Evolutionary conservation across 2,888 invertebrate genomes (phyloP), one percentile per base, ranked within the genome.

Genomic region (Drosophila incognita): DNA sequence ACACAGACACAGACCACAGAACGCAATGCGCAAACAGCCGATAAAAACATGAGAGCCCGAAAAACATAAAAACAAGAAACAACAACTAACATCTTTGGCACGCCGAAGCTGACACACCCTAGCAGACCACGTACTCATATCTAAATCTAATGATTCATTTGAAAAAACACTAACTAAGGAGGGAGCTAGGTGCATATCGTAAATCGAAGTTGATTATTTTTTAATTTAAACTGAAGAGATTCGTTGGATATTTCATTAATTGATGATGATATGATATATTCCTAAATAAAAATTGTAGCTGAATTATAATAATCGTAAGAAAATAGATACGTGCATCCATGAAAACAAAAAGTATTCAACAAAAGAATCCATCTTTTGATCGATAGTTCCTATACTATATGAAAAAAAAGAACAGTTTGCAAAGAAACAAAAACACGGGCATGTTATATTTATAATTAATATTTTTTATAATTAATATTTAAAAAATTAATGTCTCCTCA

Each of bases 41-140:
- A 88, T 81, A 84, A 86, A 83, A 86, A 83, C 76, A 88, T 54
- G 64, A 83, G 77, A 81, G 42, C 49, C 57, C 74, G 49, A 70
- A 79, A 54, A 61, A 42, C 35, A 49, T 15, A 49, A 56, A 40
- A 54, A 48, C 51, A 57, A 83, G 63, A 66, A 70, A 18, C 3
- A 31, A 21, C 21, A 42, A 11, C 31, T 11, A 46, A 24, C 4
- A 21, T 15, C 21, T 42, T 10, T 24, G 27, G 24, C 27, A 35
- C 15, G 6, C 7, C 66, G 66, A 36, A 46, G 11, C 15, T 24
- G 11, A 15, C 11, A 54, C 24, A 36, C 66, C 24, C 66, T 66
- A 21, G 18, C 31, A 33, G 15, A 33, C 11, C 15, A 33, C 4
- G 13, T 15, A n/a, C 1, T 52, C 15, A 31, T 3, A 49, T 29